Conservation (phyloP, 1,140 invertebrate genomes). For the Caenorhabditis briggsae region DNA sequence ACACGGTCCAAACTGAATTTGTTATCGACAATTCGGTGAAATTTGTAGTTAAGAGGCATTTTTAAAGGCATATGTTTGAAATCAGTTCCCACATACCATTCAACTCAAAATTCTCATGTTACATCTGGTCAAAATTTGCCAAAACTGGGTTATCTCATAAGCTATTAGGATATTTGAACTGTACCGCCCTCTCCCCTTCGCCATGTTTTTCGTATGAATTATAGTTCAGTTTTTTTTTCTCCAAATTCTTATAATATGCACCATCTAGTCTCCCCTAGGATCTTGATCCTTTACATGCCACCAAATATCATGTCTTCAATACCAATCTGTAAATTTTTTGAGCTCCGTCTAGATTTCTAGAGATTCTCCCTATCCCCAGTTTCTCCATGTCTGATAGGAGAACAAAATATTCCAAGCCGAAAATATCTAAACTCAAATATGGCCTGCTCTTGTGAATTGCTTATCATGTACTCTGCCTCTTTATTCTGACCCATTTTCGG, state of each 20-base stretch:
- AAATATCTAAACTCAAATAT: too few relatives aligned
- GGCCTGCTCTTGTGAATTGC: background rate
- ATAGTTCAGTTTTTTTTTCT: background rate
- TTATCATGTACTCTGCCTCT: background rate
- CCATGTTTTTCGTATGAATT: background rate
- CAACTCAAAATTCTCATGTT: background rate
- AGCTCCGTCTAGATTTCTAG: background rate
- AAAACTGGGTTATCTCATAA: constrained; percentile 29
- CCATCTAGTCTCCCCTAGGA: background rate
- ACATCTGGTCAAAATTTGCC: constrained; percentile 53
- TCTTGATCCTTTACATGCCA: background rate
- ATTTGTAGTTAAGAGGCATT: background rate
- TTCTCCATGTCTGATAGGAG: too few relatives aligned
- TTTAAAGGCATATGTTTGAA: background rate
- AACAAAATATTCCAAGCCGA: too few relatives aligned
- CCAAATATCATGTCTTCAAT: background rate
- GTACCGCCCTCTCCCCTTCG: background rate
- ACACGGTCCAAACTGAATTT: constrained; percentile 68
- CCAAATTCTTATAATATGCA: background rate
- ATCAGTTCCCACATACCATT: background rate
- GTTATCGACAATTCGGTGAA: constrained; percentile 66
- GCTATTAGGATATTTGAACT: constrained; percentile 33
- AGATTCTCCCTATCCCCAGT: too few relatives aligned
- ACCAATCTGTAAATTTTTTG: background rate
- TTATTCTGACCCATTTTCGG: background rate